Evolutionary conservation across 2,888 invertebrate genomes (phyloP).

Genomic region (Fissipunctia ypsillon): DNA sequence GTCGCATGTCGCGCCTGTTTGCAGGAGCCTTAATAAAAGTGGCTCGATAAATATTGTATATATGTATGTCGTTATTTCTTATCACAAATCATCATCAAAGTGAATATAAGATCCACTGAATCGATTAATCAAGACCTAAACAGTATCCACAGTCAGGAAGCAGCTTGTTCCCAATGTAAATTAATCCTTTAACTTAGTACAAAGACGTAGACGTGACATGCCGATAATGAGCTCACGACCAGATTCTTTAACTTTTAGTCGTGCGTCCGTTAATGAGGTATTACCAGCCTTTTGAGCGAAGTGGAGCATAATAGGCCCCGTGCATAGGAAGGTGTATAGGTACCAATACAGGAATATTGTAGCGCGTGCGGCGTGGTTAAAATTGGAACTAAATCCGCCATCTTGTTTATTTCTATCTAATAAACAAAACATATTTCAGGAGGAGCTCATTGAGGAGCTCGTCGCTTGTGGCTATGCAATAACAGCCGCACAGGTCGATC

Average conservation of each 20-base stretch:
- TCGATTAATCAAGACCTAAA: too few species aligned
- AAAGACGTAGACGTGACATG: constrained; percentile 31
- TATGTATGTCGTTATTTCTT: too few species aligned
- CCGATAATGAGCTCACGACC: constrained; percentile 51
- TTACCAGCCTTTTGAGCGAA: constrained; percentile 24
- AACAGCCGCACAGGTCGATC: too few species aligned
- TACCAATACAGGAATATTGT: neutral
- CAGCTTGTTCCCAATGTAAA: constrained; percentile 14
- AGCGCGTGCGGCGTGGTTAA: neutral
- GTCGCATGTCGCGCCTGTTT: too few species aligned
- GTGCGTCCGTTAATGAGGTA: constrained; percentile 43
- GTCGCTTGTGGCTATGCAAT: too few species aligned
- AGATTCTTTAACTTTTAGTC: constrained; percentile 43
- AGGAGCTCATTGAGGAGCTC: too few species aligned
- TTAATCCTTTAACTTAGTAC: constrained; percentile 24
- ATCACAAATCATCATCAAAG: too few species aligned
- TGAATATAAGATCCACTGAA: too few species aligned
- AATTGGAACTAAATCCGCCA: neutral
- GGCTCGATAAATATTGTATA: too few species aligned
- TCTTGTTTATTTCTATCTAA: neutral
- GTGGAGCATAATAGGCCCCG: constrained; percentile 18
- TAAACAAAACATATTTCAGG: neutral
- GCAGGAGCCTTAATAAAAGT: too few species aligned
- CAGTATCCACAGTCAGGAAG: neutral
- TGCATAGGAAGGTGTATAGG: constrained; percentile 12